Evolutionary conservation across 1,140 invertebrate species (phyloP).

Genomic region (Pseudachorutes palmiensis): DNA sequence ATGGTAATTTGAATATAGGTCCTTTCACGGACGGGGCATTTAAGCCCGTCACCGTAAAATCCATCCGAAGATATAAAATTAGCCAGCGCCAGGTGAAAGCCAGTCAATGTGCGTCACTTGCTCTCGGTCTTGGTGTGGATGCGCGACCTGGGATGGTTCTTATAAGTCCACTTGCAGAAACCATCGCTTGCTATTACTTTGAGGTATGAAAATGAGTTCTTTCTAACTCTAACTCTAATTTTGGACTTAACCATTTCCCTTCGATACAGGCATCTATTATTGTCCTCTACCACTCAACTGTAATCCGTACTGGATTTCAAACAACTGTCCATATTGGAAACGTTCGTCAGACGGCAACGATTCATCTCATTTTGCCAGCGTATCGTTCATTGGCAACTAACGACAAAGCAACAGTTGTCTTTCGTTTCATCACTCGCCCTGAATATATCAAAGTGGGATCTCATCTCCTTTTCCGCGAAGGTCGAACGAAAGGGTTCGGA

Average conservation of each 20-base stretch:
- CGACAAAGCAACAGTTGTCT: constrained; percentile 74
- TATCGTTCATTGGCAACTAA: constrained; percentile 51
- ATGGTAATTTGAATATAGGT: constrained; percentile 48
- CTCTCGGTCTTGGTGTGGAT: constrained; percentile 57
- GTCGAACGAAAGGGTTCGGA: constrained; percentile 80
- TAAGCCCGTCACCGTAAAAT: constrained; percentile 64
- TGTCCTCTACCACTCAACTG: constrained; percentile 72
- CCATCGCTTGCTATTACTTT: constrained; percentile 29
- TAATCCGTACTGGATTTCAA: constrained; percentile 81
- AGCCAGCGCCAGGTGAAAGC: constrained; percentile 77
- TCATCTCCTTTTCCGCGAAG: constrained; percentile 77
- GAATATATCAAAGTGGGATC: constrained; percentile 86
- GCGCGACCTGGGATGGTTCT: constrained; percentile 72
- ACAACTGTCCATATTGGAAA: constrained; percentile 90
- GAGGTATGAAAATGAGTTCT: constrained; percentile 30
- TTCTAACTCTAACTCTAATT: no score
- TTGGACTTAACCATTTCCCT: no score
- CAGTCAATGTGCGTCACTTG: constrained; percentile 82
- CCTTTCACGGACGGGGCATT: constrained; percentile 76
- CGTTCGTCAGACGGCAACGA: constrained; percentile 78
- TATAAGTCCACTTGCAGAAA: constrained; percentile 22
- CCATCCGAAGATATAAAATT: constrained; percentile 82
- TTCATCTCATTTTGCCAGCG: constrained; percentile 21
- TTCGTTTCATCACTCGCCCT: constrained; percentile 78
- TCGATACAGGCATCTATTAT: constrained; percentile 76